Base-by-base conservation (phyloP, 2,888 invertebrate genomes). In the Drosophila anceps region DNA sequence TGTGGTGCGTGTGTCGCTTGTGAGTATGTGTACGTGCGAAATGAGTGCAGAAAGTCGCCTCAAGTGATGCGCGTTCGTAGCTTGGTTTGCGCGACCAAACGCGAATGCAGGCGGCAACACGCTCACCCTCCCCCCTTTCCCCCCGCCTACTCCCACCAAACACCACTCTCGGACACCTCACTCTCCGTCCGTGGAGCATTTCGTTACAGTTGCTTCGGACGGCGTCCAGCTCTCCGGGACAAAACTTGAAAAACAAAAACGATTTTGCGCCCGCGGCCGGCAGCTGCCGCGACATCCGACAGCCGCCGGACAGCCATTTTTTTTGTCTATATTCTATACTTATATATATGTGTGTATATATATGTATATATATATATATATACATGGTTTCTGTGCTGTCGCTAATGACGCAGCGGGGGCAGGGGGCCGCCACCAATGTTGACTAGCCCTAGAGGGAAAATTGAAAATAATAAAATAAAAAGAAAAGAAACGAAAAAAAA, bases 21-120 rank as follows among this genome's bases (percentile, higher is more conserved):
- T 24, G 48, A 53, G 43, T 77, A 70, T 61, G 73, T 72, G 69
- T 68, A 80, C 80, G 84, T 88, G 89, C 82, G 78, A 88, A 85
- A 84, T 88, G 80, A 84, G 87, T 81, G 87, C 82, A 82, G 68
- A 84, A 80, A 84, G 76, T 82, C 76, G 89, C 85, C 88, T 57
- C 70, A 73, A 80, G 84, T 79, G 57, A 64, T 69, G 58, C 53
- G 50, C 58, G 50, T 54, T 70, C 41, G 44, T n/a, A 12, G 61
- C 59, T 29, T 53, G 65, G 68, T 68, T 83, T 72, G 64, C 39
- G 59, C 37, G 44, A 29, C 59, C 31, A 43, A 20, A 20, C 5
- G 27, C 44, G 8, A 51, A 15, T 51, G n/a, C 46, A 27, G 31
- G 8, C 31, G 10, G 13, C 33, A 18, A 12, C 18, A 10, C 12